These are phyloP conservation scores for Pelagia noctiluca DNA, from an alignment of 30 jellyfish, hydroid and myxozoan species.

Conservation along the genomic window DNA sequence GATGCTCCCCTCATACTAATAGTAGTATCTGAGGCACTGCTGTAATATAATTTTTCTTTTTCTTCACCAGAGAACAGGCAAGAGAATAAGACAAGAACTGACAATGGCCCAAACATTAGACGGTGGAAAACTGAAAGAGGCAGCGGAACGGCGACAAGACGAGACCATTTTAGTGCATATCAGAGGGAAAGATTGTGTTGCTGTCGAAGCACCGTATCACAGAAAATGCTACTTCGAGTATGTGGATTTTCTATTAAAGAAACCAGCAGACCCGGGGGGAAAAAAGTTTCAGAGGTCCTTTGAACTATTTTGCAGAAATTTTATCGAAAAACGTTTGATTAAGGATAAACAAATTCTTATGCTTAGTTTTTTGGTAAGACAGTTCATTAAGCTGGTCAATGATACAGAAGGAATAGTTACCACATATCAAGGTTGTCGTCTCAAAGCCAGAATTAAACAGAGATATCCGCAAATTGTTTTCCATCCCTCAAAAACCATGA, in stretches of 20 bases:
- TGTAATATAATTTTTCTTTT: no score
- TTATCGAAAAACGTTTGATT: conserved; percentile 2
- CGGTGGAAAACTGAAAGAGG: no score
- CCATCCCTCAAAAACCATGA: conserved; percentile 21
- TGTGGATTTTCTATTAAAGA: neutral
- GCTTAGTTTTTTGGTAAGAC: conserved; percentile 11
- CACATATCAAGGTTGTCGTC: conserved; percentile 17
- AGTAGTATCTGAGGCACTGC: no score
- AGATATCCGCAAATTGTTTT: conserved; percentile 15
- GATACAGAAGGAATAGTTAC: conserved; percentile 7
- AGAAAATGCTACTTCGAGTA: conserved; percentile 20
- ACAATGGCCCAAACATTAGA: no score
- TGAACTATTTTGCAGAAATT: no score
- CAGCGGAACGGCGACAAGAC: no score
- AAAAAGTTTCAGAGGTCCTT: no score
- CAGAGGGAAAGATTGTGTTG: conserved; percentile 25
- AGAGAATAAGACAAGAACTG: no score
- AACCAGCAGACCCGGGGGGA: conserved; percentile 12
- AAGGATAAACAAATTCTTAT: neutral
- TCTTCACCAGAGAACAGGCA: no score
- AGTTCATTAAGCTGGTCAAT: neutral
- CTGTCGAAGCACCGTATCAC: conserved; percentile 20
- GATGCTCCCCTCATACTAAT: no score
- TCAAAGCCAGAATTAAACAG: no score
- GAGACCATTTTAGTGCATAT: no score